Evolutionary conservation across 64 coral and sea anemone genomes (phyloP).

Genomic region (Cladopsammia gracilis): DNA sequence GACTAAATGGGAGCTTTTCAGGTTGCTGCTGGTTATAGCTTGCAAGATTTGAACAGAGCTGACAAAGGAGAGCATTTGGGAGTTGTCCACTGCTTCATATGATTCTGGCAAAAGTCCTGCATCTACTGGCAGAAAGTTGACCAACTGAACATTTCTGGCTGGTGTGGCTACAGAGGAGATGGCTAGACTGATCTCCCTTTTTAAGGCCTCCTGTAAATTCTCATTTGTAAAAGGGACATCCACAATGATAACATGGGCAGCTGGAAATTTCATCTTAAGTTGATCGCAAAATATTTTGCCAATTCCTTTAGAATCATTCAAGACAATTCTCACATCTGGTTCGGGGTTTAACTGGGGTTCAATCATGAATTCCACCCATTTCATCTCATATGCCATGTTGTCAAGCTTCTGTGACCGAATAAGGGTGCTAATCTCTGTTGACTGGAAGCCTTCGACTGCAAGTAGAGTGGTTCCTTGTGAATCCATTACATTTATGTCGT

Average conservation of each 20-base stretch:
- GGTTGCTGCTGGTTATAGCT: not conserved
- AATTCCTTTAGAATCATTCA: conserved; percentile 67
- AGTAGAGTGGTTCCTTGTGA: conserved; percentile 51
- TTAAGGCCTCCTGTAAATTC: not conserved
- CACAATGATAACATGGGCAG: conserved; percentile 36
- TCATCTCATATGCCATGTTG: conserved; percentile 43
- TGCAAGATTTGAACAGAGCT: conserved; percentile 43
- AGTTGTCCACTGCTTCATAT: not conserved
- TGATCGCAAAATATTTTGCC: conserved; percentile 34
- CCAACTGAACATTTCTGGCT: not conserved
- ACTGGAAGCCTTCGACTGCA: conserved; percentile 65
- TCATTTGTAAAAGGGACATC: not conserved
- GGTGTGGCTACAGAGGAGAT: not conserved
- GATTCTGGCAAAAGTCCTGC: conserved; percentile 26
- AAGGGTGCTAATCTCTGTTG: conserved; percentile 57
- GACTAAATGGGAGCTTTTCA: not conserved
- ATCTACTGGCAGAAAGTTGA: conserved; percentile 81
- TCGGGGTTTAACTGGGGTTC: not conserved
- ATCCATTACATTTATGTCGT: conserved; percentile 74
- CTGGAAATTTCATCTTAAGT: conserved; percentile 20
- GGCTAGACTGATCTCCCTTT: not conserved
- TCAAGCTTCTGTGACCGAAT: conserved; percentile 59
- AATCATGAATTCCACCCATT: conserved; percentile 57
- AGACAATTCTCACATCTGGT: conserved; percentile 38
- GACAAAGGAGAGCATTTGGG: conserved; percentile 56